Percentiles rank a stretch among this genome's conserved stretches.
Evolutionary conservation across 2,797 vertebrate genomes (phyloP).

Genomic region (Tadarida brasiliensis): DNA sequence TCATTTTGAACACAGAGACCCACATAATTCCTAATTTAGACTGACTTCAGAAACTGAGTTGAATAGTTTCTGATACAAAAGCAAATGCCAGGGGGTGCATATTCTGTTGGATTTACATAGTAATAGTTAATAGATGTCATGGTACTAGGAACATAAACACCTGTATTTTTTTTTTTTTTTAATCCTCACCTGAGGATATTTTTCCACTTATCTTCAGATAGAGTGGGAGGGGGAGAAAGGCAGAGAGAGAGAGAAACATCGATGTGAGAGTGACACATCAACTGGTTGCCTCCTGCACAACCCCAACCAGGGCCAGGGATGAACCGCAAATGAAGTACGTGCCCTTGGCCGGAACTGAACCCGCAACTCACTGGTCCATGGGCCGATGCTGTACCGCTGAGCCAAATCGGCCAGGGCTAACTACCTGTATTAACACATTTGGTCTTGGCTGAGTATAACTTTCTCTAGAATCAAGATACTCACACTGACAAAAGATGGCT

Average conservation of each 20-base stretch:
- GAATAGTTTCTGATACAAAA: constrained; percentile 47
- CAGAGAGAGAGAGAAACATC: too few species aligned
- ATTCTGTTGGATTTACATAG: neutral
- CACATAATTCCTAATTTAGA: constrained; percentile 8
- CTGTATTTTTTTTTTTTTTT: neutral
- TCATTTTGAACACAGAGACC: constrained; percentile 16
- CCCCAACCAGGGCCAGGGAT: too few species aligned
- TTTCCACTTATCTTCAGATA: too few species aligned
- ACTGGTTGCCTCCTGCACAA: too few species aligned
- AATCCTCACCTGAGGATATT: too few species aligned
- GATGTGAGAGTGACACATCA: too few species aligned
- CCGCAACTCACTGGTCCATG: too few species aligned
- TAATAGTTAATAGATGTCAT: neutral
- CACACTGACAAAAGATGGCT: neutral
- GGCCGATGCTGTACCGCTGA: too few species aligned
- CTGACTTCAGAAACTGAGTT: neutral
- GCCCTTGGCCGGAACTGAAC: too few species aligned
- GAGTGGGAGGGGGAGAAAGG: too few species aligned
- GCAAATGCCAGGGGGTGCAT: neutral
- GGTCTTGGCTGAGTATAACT: neutral
- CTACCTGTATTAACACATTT: neutral
- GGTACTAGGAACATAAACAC: neutral
- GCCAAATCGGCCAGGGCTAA: neutral
- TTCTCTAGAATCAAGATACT: constrained; percentile 34
- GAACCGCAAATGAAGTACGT: too few species aligned